These are phyloP conservation scores for Odontocerum albicorne DNA, from an alignment of 2,888 invertebrate species.

Conservation along the genomic window DNA sequence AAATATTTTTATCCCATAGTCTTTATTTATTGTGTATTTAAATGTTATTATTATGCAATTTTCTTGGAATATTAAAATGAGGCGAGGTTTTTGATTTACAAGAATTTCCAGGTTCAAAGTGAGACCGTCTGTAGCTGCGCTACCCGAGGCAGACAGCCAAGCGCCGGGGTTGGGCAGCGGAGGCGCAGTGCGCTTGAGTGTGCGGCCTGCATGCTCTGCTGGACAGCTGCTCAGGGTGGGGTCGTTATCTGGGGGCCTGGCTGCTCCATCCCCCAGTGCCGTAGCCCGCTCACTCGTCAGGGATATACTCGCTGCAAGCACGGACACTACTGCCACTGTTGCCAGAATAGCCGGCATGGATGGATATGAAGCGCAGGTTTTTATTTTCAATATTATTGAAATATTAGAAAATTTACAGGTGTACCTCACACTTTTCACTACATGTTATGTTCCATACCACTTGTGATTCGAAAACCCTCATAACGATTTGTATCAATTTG, in stretches of 20 bases:
- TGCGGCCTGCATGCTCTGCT: constrained; percentile 51
- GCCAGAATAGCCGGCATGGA: constrained; percentile 35
- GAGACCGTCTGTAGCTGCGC: constrained; percentile 43
- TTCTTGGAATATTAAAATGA: too few species aligned
- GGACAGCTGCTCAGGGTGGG: constrained; percentile 45
- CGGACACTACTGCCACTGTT: constrained; percentile 46
- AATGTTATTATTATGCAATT: too few species aligned
- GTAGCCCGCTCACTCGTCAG: constrained; percentile 49
- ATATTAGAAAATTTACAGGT: too few species aligned
- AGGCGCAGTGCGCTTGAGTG: constrained; percentile 48
- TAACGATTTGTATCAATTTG: too few species aligned
- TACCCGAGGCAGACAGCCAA: constrained; percentile 33
- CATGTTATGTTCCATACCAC: too few species aligned
- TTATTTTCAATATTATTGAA: not conserved
- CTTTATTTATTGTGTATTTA: too few species aligned
- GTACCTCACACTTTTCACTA: too few species aligned
- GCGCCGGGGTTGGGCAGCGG: constrained; percentile 10
- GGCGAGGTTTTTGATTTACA: not conserved
- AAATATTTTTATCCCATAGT: too few species aligned
- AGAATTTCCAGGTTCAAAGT: constrained; percentile 58
- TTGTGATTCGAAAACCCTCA: too few species aligned
- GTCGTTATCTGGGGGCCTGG: constrained; percentile 48
- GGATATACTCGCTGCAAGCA: constrained; percentile 48
- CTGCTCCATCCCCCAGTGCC: constrained; percentile 50
- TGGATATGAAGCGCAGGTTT: constrained; percentile 32